Percentiles rank a stretch among this genome's conserved stretches.
Evolutionary conservation across 2,797 vertebrate genomes (phyloP).

Genomic region (Muscicapa striata): DNA sequence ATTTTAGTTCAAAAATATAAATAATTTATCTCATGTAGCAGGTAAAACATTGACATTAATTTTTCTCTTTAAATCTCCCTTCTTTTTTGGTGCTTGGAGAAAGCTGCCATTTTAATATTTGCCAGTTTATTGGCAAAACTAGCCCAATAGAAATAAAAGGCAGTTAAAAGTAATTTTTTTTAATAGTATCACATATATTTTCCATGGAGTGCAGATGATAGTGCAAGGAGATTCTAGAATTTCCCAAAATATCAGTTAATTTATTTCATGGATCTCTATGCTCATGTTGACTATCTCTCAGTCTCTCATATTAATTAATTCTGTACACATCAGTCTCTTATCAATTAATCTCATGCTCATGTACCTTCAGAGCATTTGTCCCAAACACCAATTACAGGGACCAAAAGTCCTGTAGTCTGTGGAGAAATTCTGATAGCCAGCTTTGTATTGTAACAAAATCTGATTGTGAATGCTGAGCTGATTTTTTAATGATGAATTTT

Average conservation of each 20-base stretch:
- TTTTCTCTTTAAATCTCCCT: background rate
- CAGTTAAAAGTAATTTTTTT: background rate
- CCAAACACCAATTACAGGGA: background rate
- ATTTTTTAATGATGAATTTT: background rate
- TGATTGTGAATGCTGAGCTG: background rate
- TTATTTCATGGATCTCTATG: background rate
- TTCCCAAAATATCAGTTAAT: background rate
- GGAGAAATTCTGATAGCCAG: background rate
- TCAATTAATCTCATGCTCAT: background rate
- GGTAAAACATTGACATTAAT: background rate
- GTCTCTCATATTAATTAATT: conserved; percentile 37
- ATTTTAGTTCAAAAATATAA: background rate
- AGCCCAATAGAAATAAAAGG: background rate
- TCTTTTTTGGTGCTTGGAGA: background rate
- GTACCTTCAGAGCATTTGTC: background rate
- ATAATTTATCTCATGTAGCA: background rate
- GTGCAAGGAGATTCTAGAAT: background rate
- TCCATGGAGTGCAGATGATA: background rate
- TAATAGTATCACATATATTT: background rate
- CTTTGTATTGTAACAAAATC: background rate
- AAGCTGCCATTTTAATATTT: background rate
- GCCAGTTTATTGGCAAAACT: background rate
- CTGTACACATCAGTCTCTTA: background rate
- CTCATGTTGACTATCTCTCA: background rate
- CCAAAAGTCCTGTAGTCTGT: background rate